Conservation (phyloP, 2,888 invertebrate genomes). For the Eueremaeus valkanovi region DNA sequence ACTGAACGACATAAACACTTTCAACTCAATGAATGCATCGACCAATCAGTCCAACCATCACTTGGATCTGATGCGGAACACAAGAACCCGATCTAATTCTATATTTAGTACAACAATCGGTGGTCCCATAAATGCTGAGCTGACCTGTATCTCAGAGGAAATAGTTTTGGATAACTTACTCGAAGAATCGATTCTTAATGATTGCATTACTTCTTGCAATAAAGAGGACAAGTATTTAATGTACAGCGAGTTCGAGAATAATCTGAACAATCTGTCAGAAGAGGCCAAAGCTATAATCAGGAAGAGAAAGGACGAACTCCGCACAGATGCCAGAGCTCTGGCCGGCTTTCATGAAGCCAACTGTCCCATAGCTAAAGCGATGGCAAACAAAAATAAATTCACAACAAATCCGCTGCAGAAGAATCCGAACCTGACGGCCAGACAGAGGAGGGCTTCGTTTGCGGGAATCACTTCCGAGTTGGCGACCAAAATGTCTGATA, state of each 20-base stretch:
- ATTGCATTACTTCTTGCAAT: conserved; percentile 51
- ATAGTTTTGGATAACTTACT: conserved; percentile 46
- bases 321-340: not conserved
- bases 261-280: conserved; percentile 57
- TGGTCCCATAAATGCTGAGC: conserved; percentile 54
- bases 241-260: conserved; percentile 80
- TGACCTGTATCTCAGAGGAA: conserved; percentile 73
- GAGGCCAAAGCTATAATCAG: conserved; percentile 33
- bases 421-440: not conserved
- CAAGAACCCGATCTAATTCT: conserved; percentile 21
- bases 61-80: conserved; percentile 14
- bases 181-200: conserved; percentile 45
- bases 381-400: not conserved
- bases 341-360: conserved; percentile 8
- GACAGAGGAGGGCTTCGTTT: conserved; percentile 16
- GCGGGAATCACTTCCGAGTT: not conserved
- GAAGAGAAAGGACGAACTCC: conserved; percentile 22
- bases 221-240: conserved; percentile 76
- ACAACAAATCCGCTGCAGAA: conserved; percentile 1
- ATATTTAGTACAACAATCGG: conserved; percentile 27
- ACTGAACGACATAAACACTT: not conserved
- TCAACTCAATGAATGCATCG: conserved; percentile 28
- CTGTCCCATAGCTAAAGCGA: conserved; percentile 2
- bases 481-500: not conserved
- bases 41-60: too few species aligned